A percentile compares a stretch with the other conserved stretches of the same genome.
Conservation (phyloP, 2,113 vertebrate species). For the Siphamia tubifer region DNA sequence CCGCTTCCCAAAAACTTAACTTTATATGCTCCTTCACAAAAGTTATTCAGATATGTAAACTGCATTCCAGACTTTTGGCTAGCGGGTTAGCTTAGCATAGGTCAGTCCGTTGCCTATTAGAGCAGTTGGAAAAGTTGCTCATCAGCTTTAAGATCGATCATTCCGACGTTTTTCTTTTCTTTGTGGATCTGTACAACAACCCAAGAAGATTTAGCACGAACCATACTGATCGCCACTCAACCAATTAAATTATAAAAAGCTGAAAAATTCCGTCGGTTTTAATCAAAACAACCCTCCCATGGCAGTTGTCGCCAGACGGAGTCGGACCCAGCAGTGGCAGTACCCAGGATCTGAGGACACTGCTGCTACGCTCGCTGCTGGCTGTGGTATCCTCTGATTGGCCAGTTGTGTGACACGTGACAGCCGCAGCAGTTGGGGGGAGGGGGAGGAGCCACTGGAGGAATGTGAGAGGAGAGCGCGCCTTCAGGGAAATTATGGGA, state of each 20-base stretch:
- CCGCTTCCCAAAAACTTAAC: too few species aligned
- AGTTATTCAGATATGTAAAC: conserved; percentile 9
- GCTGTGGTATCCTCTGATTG: conserved; percentile 56
- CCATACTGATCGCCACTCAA: background rate
- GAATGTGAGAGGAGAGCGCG: conserved; percentile 68
- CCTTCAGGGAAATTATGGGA: conserved; percentile 50
- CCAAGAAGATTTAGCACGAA: background rate
- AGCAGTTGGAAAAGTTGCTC: conserved; percentile 48
- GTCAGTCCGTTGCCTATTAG: conserved; percentile 33
- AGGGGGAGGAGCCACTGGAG: conserved; percentile 58
- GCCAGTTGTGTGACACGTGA: conserved; percentile 51
- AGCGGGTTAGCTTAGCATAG: conserved; percentile 70
- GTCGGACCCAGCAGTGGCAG: conserved; percentile 44
- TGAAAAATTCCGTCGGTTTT: conserved; percentile 27
- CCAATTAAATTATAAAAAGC: background rate
- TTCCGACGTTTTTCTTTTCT: conserved; percentile 22
- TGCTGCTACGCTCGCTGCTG: background rate
- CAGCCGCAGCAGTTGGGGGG: background rate
- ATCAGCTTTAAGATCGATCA: conserved; percentile 26
- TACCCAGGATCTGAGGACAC: background rate
- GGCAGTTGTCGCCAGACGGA: conserved; percentile 18
- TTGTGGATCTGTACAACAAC: background rate
- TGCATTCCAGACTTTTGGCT: conserved; percentile 36
- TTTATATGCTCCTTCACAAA: background rate
- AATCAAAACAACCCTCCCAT: conserved; percentile 58